phyloP scores from a whole-genome alignment of 2,888 invertebrate species.

The Harpalus rufipes region DNA sequence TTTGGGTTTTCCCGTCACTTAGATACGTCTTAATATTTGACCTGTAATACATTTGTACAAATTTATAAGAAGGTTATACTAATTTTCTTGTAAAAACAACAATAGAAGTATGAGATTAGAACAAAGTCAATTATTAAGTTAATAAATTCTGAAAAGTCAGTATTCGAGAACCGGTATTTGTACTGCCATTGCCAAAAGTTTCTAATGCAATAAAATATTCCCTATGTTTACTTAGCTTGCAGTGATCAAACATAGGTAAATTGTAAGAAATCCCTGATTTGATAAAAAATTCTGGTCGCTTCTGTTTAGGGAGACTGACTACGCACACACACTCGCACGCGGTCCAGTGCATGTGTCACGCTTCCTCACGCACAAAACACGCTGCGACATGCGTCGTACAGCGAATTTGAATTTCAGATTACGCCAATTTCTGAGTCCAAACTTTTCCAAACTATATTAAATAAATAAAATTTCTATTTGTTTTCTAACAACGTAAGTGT shows the following conservation, averaged over 20 bases:
- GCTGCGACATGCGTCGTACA: conserved; percentile 30
- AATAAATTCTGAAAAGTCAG: too few relatives aligned
- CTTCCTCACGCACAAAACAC: conserved; percentile 43
- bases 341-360: conserved; percentile 19
- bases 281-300: conserved; percentile 65
- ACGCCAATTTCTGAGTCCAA: conserved; percentile 59
- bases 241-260: conserved; percentile 57
- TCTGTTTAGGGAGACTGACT: conserved; percentile 46
- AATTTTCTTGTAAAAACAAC: neutral
- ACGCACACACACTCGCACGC: neutral
- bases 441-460: conserved; percentile 64
- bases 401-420: conserved; percentile 65
- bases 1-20: conserved; percentile 5
- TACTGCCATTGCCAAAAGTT: too few relatives aligned
- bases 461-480: conserved; percentile 64
- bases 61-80: neutral
- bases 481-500: conserved; percentile 59
- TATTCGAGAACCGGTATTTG: too few relatives aligned
- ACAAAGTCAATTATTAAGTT: too few relatives aligned
- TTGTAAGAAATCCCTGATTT: conserved; percentile 59
- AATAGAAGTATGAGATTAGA: too few relatives aligned
- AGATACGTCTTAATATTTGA: neutral
- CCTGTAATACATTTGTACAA: neutral
- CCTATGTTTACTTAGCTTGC: conserved; percentile 36
- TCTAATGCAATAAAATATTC: neutral